Conservation (phyloP, 35 echinoderm and acorn worm genomes). For the Amphiura filiformis region DNA sequence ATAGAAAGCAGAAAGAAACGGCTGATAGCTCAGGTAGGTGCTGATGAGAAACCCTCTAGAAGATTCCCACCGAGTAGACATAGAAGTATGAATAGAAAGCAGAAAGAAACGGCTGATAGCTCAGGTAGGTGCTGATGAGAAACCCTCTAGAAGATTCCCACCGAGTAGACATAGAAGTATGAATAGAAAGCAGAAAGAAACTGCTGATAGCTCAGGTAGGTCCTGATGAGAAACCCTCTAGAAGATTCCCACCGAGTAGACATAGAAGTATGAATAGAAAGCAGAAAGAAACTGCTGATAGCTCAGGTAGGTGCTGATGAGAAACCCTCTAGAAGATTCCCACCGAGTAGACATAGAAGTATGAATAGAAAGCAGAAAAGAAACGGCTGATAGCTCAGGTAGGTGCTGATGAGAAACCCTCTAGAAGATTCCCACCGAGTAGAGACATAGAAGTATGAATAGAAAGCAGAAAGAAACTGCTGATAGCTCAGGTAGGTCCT, state of each 20-base stretch:
- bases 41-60: conserved; percentile 43
- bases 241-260: background rate
- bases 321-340: too few species aligned
- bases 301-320: background rate
- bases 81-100: conserved; percentile 1
- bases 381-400: too few species aligned
- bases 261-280: conserved; percentile 2
- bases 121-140: background rate
- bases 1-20: too few species aligned
- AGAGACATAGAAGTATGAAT: background rate
- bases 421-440: conserved; percentile 2
- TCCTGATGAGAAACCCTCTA: conserved; percentile 46
- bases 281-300: background rate
- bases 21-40: too few species aligned
- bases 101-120: background rate
- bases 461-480: background rate
- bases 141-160: too few species aligned
- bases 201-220: too few species aligned
- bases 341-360: too few species aligned
- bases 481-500: background rate
- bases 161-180: too few species aligned
- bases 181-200: too few species aligned
- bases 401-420: conserved; percentile 53
- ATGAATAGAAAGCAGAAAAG: too few species aligned
- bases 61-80: background rate